Base-by-base conservation (phyloP, 92 coral and sea anemone genomes). In the Zoanthus sociatus region DNA sequence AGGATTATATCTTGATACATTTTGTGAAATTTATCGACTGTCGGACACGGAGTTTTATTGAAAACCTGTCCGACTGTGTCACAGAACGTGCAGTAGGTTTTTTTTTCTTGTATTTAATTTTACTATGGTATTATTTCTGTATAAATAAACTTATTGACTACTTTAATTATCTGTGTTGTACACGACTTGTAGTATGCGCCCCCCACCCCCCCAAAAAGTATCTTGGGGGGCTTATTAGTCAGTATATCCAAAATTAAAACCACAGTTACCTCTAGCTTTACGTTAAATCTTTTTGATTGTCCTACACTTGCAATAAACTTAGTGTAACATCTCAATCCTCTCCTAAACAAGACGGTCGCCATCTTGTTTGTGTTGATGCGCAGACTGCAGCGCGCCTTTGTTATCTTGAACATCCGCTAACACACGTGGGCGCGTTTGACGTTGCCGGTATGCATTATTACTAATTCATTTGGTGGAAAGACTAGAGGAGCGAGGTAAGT, bases 341-440 rank as follows among this genome's bases (percentile, higher is more conserved):
- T 81, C 46, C 75, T 44, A 30, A 81, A 26, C 85, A 81, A 64
- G 15, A 46, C 47, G 56, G 85, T 53, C 75, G 85, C 85, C 85
- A 81, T 81, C 61, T 81, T 81, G 85, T 81, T 81, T 81, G 20
- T 66, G 75, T 53, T 17, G 26, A 42, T 81, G 85, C 85, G 85
- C 75, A 47, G 75, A 17, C 20, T 17, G 14, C 4, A 48, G 20
- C 13, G 75, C 85, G 85, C 85, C 12, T 81, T 47, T 20, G n/a
- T 26, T 67, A 16, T n/a, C 66, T 66, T 66, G 85, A 20, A 74
- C 46, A 66, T 15, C 85, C 75, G 85, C 85, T 66, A 48, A 17
- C 54, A 18, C 1, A 37, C 30, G 84, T 58, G 56, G 84, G 84
- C 84, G 42, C 84, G 21, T 47, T 6, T 15, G 16, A 69, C 73